Base-by-base conservation (phyloP, 2,113 vertebrate species). In the Psittacula cyanocephala region DNA sequence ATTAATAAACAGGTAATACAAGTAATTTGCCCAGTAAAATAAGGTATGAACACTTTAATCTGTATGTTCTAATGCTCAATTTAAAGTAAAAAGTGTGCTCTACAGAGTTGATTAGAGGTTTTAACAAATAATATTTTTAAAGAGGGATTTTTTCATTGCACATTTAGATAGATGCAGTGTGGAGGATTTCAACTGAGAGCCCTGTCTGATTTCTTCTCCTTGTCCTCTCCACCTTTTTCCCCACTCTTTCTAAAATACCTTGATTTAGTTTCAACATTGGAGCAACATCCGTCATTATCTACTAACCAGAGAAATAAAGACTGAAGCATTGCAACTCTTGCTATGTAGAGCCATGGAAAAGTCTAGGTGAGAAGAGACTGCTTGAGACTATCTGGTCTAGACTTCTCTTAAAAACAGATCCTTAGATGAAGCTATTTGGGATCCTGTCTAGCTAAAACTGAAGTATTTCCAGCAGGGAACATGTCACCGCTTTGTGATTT, bases 161-260 rank as follows among this genome's bases (percentile, higher is more conserved):
- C 4, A 4, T 60, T 64, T 55, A 28, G 19, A 27, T 46, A 6
- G 9, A 49, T 60, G 8, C 6, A 3, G 81, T n/a, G 4, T 22
- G 7, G 57, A 27, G 27, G 2, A 37, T 55, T 91, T 87, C 22
- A 13, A 72, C 5, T 5, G 35, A 46, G 31, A 77, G 37, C 4
- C 2, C 11, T 31, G 9, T 14, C 19, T 11, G 2, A 4, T 41
- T 87, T 84, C 4, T n/a, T 81, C 18, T 23, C 1, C 27, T 10
- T 24, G 22, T n/a, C 4, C 0, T 9, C 23, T 12, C 28, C 35
- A 10, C 13, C 29, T 19, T 16, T 2, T 1, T 3, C 28, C 5
- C 7, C 29, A 6, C 35, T 19, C 12, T 33, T 57, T 14, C 7
- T 29, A 27, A 86, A 83, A 53, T 62, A 65, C 27, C 10, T 70